Evolutionary conservation across 1,140 invertebrate genomes (phyloP).

Genomic region (Piezodorus guildinii): DNA sequence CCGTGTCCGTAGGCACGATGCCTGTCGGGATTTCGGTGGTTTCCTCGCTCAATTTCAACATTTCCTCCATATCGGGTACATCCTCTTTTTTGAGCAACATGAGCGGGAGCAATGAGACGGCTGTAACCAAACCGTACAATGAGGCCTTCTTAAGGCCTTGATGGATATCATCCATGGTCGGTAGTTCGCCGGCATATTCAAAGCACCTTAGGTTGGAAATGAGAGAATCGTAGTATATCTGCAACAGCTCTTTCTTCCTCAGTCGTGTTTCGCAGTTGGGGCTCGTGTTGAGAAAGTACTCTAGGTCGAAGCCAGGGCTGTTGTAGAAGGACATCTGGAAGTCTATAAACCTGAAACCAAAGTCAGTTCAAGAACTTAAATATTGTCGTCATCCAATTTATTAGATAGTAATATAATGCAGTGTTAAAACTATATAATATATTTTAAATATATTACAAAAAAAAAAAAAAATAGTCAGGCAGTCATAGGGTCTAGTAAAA

Average conservation of each 20-base stretch:
- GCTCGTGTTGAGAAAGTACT: conserved; percentile 27
- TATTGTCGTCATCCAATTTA: neutral
- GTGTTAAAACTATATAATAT: too few species aligned
- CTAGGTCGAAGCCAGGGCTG: conserved; percentile 26
- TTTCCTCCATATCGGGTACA: conserved; percentile 6
- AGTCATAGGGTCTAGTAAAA: too few species aligned
- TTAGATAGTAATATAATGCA: too few species aligned
- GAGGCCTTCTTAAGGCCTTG: neutral
- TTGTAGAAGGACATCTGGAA: conserved; percentile 26
- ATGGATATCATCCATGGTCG: conserved; percentile 9
- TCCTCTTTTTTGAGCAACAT: neutral
- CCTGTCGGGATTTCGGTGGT: neutral
- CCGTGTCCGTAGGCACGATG: neutral
- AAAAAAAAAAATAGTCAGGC: too few species aligned
- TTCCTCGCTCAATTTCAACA: conserved; percentile 4
- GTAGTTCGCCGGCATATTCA: neutral
- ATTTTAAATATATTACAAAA: too few species aligned
- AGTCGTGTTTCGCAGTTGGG: conserved; percentile 10
- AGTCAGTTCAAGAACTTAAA: neutral
- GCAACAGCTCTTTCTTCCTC: conserved; percentile 9
- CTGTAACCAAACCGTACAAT: conserved; percentile 1
- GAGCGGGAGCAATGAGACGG: neutral
- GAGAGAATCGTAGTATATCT: conserved; percentile 14
- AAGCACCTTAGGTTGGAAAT: neutral
- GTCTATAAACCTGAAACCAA: conserved; percentile 26